Conservation (phyloP, 2,113 vertebrate genomes). For the Lipotes vexillifer region DNA sequence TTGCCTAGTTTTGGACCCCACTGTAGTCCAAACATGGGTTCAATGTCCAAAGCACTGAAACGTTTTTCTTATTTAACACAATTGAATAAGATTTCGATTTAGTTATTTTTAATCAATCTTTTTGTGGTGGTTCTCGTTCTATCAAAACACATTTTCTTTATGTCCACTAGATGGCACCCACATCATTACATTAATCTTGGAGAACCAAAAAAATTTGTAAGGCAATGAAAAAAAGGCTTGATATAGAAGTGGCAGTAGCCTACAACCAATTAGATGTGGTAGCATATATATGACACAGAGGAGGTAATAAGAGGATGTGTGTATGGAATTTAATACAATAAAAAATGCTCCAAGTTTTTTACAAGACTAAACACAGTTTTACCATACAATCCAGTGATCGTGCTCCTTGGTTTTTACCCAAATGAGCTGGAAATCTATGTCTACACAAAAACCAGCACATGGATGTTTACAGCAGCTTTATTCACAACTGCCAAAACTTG, state of each 20-base stretch:
- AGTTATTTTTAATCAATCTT: background rate
- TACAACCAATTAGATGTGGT: background rate
- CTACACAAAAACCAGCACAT: background rate
- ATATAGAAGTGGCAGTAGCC: background rate
- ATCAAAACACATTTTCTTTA: background rate
- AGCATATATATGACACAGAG: background rate
- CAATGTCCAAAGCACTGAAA: background rate
- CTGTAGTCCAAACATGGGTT: background rate
- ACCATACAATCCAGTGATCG: background rate
- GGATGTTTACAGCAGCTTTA: background rate
- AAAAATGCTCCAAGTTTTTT: background rate
- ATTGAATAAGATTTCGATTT: background rate
- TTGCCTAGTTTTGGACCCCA: background rate
- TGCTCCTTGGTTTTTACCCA: background rate
- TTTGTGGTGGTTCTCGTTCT: background rate
- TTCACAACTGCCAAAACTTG: background rate
- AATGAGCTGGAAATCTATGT: background rate
- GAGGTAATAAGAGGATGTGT: rapidly evolving
- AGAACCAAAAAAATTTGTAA: background rate
- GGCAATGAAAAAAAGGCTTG: background rate
- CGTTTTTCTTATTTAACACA: background rate
- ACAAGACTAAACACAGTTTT: background rate
- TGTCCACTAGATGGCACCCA: background rate
- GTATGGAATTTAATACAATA: background rate
- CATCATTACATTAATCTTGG: background rate